Conservation (phyloP, 2,113 vertebrate species). For the Stigmatopora argus region DNA sequence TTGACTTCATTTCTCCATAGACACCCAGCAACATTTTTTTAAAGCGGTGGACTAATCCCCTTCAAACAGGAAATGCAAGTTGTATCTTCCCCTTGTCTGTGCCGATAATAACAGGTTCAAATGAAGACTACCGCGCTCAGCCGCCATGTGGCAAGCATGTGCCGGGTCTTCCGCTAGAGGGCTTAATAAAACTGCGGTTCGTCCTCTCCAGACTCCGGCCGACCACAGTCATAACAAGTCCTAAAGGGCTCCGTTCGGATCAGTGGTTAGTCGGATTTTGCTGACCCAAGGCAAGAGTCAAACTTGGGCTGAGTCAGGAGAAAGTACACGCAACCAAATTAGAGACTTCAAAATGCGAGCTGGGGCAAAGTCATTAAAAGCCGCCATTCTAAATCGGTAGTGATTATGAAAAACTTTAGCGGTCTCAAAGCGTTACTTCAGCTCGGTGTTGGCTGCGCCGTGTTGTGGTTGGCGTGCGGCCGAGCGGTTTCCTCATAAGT, state of each 20-base stretch:
- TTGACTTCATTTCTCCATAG: conserved; percentile 9
- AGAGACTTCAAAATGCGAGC: not conserved
- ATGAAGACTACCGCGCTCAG: not conserved
- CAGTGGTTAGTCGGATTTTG: conserved; percentile 43
- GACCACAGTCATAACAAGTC: conserved; percentile 11
- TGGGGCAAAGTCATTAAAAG: conserved; percentile 25
- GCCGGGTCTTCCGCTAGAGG: conserved; percentile 17
- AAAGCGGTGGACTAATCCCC: conserved; percentile 41
- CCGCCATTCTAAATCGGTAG: conserved; percentile 1
- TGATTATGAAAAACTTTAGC: conserved; percentile 22
- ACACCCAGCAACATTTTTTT: conserved; percentile 47
- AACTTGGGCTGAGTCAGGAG: conserved; percentile 44
- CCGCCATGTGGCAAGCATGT: conserved; percentile 14
- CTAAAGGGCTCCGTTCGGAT: not conserved
- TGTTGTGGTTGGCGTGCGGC: conserved; percentile 53
- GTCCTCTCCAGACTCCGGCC: conserved; percentile 3
- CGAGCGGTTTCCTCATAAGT: conserved; percentile 24
- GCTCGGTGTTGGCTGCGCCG: conserved; percentile 42
- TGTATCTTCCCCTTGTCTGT: conserved; percentile 11
- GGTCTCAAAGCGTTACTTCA: conserved; percentile 42
- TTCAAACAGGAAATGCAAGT: conserved; percentile 38
- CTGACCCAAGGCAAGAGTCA: conserved; percentile 49
- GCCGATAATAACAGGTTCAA: conserved; percentile 4
- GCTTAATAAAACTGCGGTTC: conserved; percentile 4
- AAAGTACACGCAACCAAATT: conserved; percentile 15